These are phyloP conservation scores for Cremastinae sp. DNA, from an alignment of 2,888 invertebrate species.

Conservation along the genomic window DNA sequence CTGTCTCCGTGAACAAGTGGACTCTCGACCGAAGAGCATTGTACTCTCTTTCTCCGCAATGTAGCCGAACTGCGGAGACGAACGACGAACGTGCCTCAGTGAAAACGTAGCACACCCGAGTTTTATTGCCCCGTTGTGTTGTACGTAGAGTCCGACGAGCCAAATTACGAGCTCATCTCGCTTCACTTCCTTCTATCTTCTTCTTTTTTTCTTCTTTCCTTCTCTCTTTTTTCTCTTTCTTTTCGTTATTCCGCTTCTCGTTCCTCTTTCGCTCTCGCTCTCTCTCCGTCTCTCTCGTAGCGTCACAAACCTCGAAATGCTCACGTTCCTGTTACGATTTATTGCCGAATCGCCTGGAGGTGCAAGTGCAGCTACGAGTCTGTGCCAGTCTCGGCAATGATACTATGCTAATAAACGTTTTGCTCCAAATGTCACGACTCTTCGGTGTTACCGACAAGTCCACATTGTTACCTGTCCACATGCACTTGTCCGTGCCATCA, in stretches of 20 bases:
- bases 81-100: slow-evolving; percentile 74
- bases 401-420: slow-evolving; percentile 59
- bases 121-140: slow-evolving; percentile 73
- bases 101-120: slow-evolving; percentile 68
- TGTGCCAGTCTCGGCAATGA: slow-evolving; percentile 47
- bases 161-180: slow-evolving; percentile 70
- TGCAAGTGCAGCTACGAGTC: slow-evolving; percentile 55
- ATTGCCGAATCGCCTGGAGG: slow-evolving; percentile 60
- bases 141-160: slow-evolving; percentile 59
- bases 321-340: slow-evolving; percentile 63
- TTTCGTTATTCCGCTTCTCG: slow-evolving; percentile 2
- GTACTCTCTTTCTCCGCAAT: slow-evolving; percentile 43
- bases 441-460: slow-evolving; percentile 21
- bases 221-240: slow-evolving; percentile 13
- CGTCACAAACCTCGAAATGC: slow-evolving; percentile 63
- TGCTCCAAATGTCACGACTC: slow-evolving; percentile 53
- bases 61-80: slow-evolving; percentile 46
- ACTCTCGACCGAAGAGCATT: slow-evolving; percentile 36
- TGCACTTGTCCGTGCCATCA: slow-evolving; percentile 3
- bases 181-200: slow-evolving; percentile 53
- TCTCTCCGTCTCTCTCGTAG: slow-evolving; percentile 11
- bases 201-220: slow-evolving; percentile 21
- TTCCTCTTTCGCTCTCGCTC: slow-evolving; percentile 28
- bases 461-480: slow-evolving; percentile 13
- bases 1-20: slow-evolving; percentile 54